phyloP scores from a whole-genome alignment of 1,140 invertebrate species.

The Anadara kagoshimensis region DNA sequence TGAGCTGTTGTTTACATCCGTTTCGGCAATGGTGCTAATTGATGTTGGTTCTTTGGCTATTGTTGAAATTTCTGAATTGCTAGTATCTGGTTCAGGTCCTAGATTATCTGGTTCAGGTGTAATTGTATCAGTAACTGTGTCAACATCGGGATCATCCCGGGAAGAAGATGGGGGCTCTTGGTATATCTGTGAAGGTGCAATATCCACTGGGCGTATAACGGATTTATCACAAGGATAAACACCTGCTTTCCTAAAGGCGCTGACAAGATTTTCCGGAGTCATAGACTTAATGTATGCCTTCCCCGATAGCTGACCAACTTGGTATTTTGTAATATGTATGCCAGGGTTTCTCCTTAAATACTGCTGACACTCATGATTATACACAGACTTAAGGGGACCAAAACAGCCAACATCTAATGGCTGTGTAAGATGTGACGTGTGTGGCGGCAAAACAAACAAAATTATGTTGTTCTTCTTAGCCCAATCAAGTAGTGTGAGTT shows the following conservation, averaged over 20 bases:
- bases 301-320: background rate
- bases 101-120: no score
- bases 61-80: no score
- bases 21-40: no score
- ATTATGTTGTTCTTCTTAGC: constrained; percentile 3
- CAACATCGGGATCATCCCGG: no score
- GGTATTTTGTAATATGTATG: background rate
- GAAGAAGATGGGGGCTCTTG: no score
- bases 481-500: background rate
- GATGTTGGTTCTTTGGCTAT: no score
- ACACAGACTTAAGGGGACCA: constrained; percentile 25
- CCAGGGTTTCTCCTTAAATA: background rate
- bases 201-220: background rate
- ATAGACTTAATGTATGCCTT: background rate
- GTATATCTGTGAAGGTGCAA: constrained; percentile 16
- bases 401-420: constrained; percentile 17
- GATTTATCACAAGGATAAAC: constrained; percentile 26
- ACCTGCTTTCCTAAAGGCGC: constrained; percentile 35
- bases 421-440: constrained; percentile 15
- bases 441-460: no score
- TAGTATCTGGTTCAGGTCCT: no score
- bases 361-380: background rate
- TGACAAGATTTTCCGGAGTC: constrained; percentile 1
- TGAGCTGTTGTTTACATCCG: no score
- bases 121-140: no score